phyloP scores from a whole-genome alignment of 2,797 vertebrate species.

The Triplophysa yarkandensis region DNA sequence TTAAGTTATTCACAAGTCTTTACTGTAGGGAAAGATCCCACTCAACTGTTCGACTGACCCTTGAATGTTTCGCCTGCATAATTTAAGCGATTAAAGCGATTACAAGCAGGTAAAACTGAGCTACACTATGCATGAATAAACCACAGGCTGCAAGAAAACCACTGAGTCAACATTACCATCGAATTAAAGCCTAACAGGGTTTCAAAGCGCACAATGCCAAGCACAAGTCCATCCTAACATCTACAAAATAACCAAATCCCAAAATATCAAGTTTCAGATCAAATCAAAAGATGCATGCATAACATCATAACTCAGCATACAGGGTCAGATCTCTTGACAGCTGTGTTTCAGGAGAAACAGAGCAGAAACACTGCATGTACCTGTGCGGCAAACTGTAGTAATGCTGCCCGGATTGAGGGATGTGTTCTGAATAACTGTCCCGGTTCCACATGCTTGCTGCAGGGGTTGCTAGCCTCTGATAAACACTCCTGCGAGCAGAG shows the following conservation, averaged over 20 bases:
- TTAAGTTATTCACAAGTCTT: no score
- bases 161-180: constrained; percentile 21
- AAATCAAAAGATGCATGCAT: constrained; percentile 1
- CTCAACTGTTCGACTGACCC: constrained; percentile 32
- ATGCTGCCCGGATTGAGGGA: constrained; percentile 66
- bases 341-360: constrained; percentile 7
- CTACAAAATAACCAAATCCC: not conserved
- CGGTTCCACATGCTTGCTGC: constrained; percentile 79
- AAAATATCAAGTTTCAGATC: not conserved
- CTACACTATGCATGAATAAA: constrained; percentile 19
- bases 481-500: constrained; percentile 48
- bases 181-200: constrained; percentile 6
- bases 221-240: not conserved
- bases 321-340: constrained; percentile 11
- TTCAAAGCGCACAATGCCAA: not conserved
- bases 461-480: constrained; percentile 59
- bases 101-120: constrained; percentile 12
- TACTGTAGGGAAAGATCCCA: constrained; percentile 14
- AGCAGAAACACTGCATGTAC: constrained; percentile 69
- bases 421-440: constrained; percentile 69
- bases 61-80: constrained; percentile 9
- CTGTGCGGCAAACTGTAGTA: constrained; percentile 69
- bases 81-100: constrained; percentile 18
- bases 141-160: constrained; percentile 2
- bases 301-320: not conserved